Evolutionary conservation across 2,113 vertebrate genomes (phyloP), one percentile per base, ranked within the genome.

Genomic region (Melanotaenia duboulayi): DNA sequence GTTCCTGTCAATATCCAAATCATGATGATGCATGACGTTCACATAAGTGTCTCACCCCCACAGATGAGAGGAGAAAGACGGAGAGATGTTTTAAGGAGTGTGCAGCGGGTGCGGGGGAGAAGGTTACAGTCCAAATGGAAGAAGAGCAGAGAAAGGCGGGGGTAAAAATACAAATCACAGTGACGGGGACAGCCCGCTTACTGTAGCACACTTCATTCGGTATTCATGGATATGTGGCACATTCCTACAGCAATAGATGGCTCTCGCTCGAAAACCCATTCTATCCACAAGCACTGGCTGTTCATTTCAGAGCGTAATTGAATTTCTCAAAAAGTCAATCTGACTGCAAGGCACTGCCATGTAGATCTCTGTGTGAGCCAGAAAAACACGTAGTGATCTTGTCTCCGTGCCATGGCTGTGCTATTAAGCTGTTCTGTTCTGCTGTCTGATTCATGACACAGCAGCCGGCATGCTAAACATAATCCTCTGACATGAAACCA

Each of bases 161-260:
- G 44, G n/a, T 51, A 75, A 76, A 88, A 86, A 80, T 75, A 87
- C 89, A 90, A 90, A 91, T 91, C 86, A 83, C 84, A 84, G 32
- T 77, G 81, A 74, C 80, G 82, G 74, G 52, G 64, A 83, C 81
- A 62, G 84, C 56, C 84, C 77, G 74, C 74, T 70, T 46, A 68
- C 79, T 75, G 81, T 86, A 83, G 71, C 81, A 76, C 54, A 77
- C 72, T 80, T 59, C 84, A 82, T 88, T 89, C 87, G 76, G 81
- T 85, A 85, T 89, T 91, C 79, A 86, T 87, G 74, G 71, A 51
- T 83, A 79, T 85, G 83, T 89, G 87, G 86, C 88, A 87, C 80
- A 82, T 78, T 77, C 82, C 65, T 51, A 46, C 55, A 50, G 78
- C 74, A 65, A 73, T 84, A 63, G 82, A 88, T 74, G 82, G 60